Percentiles rank a stretch among this genome's conserved stretches.
Evolutionary conservation across 2,888 invertebrate genomes (phyloP).

Genomic region (Agrotis clavis): DNA sequence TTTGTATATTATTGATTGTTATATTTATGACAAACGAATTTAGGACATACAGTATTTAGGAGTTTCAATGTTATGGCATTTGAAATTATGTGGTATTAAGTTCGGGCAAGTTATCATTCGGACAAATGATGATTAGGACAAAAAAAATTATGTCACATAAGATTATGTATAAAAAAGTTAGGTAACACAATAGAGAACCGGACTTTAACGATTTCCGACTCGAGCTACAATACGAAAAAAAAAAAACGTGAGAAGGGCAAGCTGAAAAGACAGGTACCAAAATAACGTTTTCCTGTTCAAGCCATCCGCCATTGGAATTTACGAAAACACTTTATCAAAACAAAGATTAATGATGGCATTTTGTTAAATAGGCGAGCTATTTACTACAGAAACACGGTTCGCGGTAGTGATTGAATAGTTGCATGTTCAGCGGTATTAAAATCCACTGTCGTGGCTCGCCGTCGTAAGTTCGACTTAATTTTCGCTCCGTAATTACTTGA

Average conservation of each 20-base stretch:
- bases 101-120: too few species aligned
- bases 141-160: too few species aligned
- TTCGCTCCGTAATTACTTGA: conserved; percentile 79
- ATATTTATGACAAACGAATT: too few species aligned
- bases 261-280: conserved; percentile 18
- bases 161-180: too few species aligned
- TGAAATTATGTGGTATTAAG: too few species aligned
- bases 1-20: too few species aligned
- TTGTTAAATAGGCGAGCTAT: conserved; percentile 63
- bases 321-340: conserved; percentile 61
- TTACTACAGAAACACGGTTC: conserved; percentile 70
- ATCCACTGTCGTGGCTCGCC: conserved; percentile 75
- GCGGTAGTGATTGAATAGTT: conserved; percentile 83
- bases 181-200: too few species aligned
- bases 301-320: conserved; percentile 37
- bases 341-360: conserved; percentile 65
- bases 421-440: conserved; percentile 84
- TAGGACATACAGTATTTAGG: too few species aligned
- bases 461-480: conserved; percentile 83
- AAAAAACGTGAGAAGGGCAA: background rate
- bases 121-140: too few species aligned
- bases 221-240: conserved; percentile 3
- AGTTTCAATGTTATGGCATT: too few species aligned
- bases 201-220: conserved; percentile 7
- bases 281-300: conserved; percentile 34